phyloP scores from a whole-genome alignment of 2,888 invertebrate genomes.

The Odontothrips loti region DNA sequence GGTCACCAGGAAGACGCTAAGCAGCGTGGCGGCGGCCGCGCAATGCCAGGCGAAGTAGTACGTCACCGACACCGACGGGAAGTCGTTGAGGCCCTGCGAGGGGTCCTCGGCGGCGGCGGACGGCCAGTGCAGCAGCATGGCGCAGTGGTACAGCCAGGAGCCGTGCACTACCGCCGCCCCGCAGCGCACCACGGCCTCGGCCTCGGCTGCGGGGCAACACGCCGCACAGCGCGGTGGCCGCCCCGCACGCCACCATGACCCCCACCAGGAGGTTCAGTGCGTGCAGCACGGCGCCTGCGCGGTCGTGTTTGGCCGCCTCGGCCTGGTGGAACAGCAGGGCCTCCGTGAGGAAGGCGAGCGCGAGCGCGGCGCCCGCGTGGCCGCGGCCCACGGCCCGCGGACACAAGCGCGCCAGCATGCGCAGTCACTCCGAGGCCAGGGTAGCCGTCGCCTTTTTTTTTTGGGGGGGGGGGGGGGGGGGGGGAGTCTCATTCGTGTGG shows the following conservation, averaged over 20 bases:
- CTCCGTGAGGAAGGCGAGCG: constrained; percentile 46
- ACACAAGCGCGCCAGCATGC: no score
- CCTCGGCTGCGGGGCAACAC: no score
- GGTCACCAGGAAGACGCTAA: background rate
- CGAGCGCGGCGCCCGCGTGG: no score
- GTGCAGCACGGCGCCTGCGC: background rate
- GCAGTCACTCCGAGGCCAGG: no score
- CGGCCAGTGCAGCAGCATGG: constrained; percentile 8
- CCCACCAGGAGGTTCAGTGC: no score
- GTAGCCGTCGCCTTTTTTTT: no score
- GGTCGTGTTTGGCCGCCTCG: background rate
- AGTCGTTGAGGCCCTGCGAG: background rate
- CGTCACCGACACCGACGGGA: background rate
- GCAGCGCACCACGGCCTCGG: background rate
- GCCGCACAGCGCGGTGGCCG: no score
- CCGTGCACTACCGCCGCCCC: background rate
- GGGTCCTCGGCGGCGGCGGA: background rate
- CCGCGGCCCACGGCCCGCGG: no score
- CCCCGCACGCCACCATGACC: no score
- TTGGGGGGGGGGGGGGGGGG: no score
- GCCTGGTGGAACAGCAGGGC: constrained; percentile 44
- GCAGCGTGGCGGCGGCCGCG: constrained; percentile 5
- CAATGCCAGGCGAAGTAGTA: constrained; percentile 9
- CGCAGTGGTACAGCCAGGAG: constrained; percentile 16
- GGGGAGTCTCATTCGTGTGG: no score